A percentile compares a stretch with the other conserved stretches of the same genome.
Conservation (phyloP, 2,888 invertebrate genomes). For the Mythimna ferrago region DNA sequence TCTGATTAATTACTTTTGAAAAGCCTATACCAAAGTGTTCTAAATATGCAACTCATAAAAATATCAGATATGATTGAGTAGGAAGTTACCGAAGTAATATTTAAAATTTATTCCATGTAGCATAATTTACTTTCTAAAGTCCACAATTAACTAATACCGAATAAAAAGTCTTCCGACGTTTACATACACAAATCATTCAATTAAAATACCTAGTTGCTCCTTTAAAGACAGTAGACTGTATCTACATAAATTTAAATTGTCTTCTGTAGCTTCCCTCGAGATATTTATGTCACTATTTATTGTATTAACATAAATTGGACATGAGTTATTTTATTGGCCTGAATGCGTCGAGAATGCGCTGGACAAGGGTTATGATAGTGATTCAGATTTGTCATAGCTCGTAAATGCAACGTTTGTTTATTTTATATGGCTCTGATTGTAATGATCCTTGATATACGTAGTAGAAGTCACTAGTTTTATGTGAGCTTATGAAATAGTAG, state of each 20-base stretch:
- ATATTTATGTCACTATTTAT: slow-evolving; percentile 90
- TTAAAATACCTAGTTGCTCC: slow-evolving; percentile 72
- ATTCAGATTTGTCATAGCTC: slow-evolving; percentile 89
- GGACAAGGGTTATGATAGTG: slow-evolving; percentile 88
- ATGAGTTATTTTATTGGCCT: slow-evolving; percentile 89
- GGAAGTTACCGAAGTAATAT: too few species aligned
- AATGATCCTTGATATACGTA: slow-evolving; percentile 54
- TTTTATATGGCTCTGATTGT: slow-evolving; percentile 67
- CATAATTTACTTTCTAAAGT: slow-evolving; percentile 26
- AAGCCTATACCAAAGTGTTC: too few species aligned
- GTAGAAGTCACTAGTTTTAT: slow-evolving; percentile 62
- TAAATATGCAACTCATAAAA: too few species aligned
- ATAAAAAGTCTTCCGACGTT: slow-evolving; percentile 44
- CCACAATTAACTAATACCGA: slow-evolving; percentile 32
- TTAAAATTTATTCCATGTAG: not conserved
- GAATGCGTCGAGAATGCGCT: slow-evolving; percentile 84
- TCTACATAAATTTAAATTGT: slow-evolving; percentile 88
- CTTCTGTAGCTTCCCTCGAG: slow-evolving; percentile 80
- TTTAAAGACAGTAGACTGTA: slow-evolving; percentile 77
- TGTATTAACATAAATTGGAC: slow-evolving; percentile 91
- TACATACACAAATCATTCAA: slow-evolving; percentile 81
- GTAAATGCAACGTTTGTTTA: slow-evolving; percentile 85
- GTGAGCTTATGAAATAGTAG: slow-evolving; percentile 27
- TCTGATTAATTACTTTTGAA: too few species aligned
- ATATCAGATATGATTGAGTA: too few species aligned